Percentiles rank a stretch among this genome's conserved stretches.
Conservation (phyloP, 2,797 vertebrate species). For the Pteronotus mesoamericanus region DNA sequence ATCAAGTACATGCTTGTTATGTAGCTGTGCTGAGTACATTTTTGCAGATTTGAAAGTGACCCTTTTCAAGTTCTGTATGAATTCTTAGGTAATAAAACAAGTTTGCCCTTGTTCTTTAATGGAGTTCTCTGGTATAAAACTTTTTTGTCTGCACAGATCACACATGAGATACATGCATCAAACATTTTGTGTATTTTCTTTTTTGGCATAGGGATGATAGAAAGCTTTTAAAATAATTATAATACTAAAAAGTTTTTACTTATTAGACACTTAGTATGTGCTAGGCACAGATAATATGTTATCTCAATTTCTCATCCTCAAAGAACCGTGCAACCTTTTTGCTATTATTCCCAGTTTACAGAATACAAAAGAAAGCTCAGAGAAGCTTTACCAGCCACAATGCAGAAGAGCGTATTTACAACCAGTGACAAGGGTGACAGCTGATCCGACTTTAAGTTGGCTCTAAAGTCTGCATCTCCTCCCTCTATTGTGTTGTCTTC, state of each 20-base stretch:
- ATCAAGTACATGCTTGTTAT: not conserved
- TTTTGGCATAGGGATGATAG: not conserved
- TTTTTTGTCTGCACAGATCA: not conserved
- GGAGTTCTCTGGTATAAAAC: not conserved
- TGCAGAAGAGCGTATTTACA: not conserved
- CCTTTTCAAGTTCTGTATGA: not conserved
- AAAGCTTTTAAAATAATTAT: not conserved
- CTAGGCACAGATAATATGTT: not conserved
- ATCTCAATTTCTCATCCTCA: not conserved
- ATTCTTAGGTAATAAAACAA: not conserved
- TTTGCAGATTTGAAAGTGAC: slow-evolving; percentile 32
- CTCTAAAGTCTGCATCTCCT: not conserved
- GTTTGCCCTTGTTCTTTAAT: not conserved
- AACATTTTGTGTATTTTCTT: not conserved
- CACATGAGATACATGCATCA: not conserved
- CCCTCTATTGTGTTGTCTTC: not conserved
- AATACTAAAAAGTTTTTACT: not conserved
- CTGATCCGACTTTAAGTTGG: not conserved
- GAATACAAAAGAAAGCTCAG: not conserved
- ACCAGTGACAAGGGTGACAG: not conserved
- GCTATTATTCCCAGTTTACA: not conserved
- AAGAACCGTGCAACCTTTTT: not conserved
- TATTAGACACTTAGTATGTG: not conserved
- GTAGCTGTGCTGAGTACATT: not conserved
- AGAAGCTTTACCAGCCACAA: not conserved